Evolutionary conservation across 92 coral and sea anemone genomes (phyloP).

Genomic region (Micromussa lordhowensis): DNA sequence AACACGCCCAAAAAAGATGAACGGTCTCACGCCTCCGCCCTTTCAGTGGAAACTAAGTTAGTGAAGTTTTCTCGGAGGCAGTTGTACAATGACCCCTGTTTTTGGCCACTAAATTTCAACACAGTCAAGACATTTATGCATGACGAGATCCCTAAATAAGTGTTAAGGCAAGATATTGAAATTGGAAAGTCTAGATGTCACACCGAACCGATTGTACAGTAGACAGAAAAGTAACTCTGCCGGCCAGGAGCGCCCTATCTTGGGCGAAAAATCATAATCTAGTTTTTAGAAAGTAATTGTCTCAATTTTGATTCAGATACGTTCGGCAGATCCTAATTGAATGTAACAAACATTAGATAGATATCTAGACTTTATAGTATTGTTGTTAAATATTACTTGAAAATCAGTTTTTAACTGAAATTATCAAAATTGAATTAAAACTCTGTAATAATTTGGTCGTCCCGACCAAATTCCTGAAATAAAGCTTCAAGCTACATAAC

Average conservation of each 20-base stretch:
- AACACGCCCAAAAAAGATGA: slow-evolving; percentile 2
- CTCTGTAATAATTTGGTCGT: background rate
- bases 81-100: background rate
- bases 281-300: background rate
- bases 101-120: background rate
- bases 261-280: background rate
- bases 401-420: background rate
- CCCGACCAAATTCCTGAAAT: slow-evolving; percentile 2
- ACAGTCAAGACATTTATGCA: background rate
- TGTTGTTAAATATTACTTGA: background rate
- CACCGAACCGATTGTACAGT: background rate
- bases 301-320: background rate
- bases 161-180: background rate
- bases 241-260: background rate
- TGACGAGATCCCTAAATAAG: background rate
- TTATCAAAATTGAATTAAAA: background rate
- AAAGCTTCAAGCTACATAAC: background rate
- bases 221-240: background rate
- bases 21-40: background rate
- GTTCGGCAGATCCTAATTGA: background rate
- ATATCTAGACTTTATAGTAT: background rate
- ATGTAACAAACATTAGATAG: slow-evolving; percentile 16
- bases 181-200: background rate
- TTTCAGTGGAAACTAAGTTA: background rate
- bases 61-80: background rate